These are phyloP conservation scores for Arge pagana DNA, from an alignment of 2,888 invertebrate species.

Conservation along the genomic window DNA sequence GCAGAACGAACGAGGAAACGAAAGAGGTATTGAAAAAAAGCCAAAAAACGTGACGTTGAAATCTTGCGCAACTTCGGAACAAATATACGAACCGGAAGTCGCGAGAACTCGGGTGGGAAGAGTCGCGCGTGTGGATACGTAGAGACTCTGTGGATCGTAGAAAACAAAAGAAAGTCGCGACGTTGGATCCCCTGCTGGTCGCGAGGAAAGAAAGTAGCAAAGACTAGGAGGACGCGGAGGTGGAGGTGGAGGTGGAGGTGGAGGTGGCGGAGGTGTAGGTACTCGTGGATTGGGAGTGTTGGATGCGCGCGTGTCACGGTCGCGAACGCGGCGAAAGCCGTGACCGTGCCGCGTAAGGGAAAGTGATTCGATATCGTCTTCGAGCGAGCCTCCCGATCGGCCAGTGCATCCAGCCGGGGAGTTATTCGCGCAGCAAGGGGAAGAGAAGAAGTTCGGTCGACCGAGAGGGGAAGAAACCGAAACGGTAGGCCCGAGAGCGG, in stretches of 20 bases:
- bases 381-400: no score
- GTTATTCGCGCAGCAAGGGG: no score
- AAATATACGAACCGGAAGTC: background rate
- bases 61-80: no score
- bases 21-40: no score
- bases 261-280: background rate
- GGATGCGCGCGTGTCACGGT: constrained; percentile 5
- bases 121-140: no score
- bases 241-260: background rate
- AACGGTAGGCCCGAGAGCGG: no score
- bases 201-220: background rate
- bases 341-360: constrained; percentile 8
- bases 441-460: no score
- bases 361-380: constrained; percentile 26
- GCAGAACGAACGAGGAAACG: no score
- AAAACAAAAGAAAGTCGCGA: background rate
- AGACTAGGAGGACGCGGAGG: no score
- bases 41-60: no score
- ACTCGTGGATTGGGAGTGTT: background rate
- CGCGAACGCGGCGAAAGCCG: constrained; percentile 10
- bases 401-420: no score
- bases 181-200: background rate
- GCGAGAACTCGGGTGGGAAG: background rate
- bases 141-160: background rate
- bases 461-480: no score